Conservation (phyloP, 2,113 vertebrate genomes). For the Rhombomys opimus region DNA sequence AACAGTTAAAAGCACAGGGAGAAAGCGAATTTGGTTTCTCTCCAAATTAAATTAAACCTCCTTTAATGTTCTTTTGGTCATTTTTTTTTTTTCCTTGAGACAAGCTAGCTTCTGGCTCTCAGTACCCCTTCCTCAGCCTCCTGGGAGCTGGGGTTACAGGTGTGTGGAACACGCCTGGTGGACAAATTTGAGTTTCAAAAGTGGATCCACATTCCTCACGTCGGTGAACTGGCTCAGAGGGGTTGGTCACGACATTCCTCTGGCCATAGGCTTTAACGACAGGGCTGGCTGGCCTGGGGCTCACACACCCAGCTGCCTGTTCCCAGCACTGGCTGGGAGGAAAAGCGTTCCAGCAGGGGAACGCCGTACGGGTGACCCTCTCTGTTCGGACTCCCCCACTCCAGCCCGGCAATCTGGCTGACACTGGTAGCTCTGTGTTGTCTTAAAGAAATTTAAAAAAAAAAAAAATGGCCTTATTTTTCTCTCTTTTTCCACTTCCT, state of each 20-base stretch:
- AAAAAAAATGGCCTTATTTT: background rate
- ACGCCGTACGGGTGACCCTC: no score
- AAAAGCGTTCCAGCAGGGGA: no score
- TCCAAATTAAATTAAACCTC: no score
- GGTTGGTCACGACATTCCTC: background rate
- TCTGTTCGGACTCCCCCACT: no score
- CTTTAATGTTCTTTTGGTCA: background rate
- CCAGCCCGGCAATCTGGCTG: background rate
- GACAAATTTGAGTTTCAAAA: background rate
- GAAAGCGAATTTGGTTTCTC: background rate
- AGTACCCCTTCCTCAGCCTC: background rate
- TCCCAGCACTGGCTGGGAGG: background rate
- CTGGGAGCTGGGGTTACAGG: background rate
- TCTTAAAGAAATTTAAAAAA: background rate
- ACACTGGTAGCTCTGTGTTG: background rate
- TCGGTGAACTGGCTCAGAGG: background rate
- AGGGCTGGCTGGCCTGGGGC: background rate
- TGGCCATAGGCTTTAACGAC: background rate
- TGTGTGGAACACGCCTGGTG: background rate
- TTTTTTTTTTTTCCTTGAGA: background rate
- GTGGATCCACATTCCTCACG: no score
- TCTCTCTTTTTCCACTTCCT: constrained; percentile 11
- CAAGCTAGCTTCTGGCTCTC: background rate
- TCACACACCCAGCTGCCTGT: background rate
- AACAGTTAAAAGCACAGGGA: background rate